Evolutionary conservation across 2,113 vertebrate species (phyloP), one percentile per base, ranked within the genome.

Genomic region (Stictonetta naevosa): DNA sequence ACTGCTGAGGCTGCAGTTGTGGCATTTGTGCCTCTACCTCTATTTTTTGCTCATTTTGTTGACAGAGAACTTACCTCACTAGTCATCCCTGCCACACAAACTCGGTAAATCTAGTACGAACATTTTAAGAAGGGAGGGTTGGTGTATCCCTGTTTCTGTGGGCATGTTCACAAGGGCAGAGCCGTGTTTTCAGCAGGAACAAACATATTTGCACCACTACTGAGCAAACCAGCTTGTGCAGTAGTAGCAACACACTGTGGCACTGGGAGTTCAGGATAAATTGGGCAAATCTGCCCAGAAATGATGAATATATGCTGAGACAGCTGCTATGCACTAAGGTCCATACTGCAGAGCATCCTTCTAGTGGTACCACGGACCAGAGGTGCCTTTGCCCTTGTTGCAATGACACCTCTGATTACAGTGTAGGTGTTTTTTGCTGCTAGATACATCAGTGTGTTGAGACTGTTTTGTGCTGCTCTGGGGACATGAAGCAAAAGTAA

Each of bases 371-470:
- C 67, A 55, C 55, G 11, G 44, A 50, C 21, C 21, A 80, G 50
- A 86, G 38, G 21, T 44, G 29, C 25, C 52, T 69, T 85, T 93
- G 76, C 10, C 31, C 53, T 83, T 69, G 36, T 13, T 88, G n/a
- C 76, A 86, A 22, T 50, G 63, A 81, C 86, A 80, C 44, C 36
- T 74, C 46, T 86, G 55, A 92, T 62, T 58, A 58, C 50, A 77
- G 9, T 1, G n/a, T 20, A 38, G 34, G 44, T n/a, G 17, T 3
- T 36, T 80, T 44, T 75, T 55, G 11, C 67, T 83, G 59, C 67
- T 63, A 63, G 40, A 69, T 10, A 46, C 19, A 62, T 38, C 74
- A 85, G 22, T 16, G 16, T 53, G 21, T 48, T 76, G 28, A 82
- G 55, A 69, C 13, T 55, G 16, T 44, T 91, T 50, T 62, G 23